Conservation (phyloP, 2,888 invertebrate species). For the Conops quadrifasciatus region DNA sequence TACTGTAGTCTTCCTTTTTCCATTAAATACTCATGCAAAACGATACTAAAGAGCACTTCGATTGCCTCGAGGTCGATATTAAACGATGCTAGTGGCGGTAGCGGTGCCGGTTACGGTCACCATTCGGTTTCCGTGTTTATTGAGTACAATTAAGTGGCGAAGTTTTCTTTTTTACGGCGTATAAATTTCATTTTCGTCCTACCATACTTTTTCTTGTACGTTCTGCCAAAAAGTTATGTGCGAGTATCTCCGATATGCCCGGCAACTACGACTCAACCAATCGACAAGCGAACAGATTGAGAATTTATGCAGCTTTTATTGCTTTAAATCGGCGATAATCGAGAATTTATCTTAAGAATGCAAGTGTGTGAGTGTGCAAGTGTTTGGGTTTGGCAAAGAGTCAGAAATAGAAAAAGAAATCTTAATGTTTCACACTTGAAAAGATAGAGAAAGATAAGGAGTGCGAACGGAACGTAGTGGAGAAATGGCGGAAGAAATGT, state of each 20-base stretch:
- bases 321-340: slow-evolving; percentile 20
- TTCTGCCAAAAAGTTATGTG: neutral
- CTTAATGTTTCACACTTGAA: neutral
- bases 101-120: no score
- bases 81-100: neutral
- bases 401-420: neutral
- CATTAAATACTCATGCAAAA: no score
- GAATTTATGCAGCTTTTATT: slow-evolving; percentile 14
- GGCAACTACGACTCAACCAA: neutral
- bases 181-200: slow-evolving; percentile 1
- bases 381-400: neutral
- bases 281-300: slow-evolving; percentile 4
- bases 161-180: neutral
- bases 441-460: no score
- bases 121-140: neutral
- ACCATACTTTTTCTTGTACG: neutral
- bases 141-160: neutral
- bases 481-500: no score
- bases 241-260: no score
- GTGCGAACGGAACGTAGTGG: no score
- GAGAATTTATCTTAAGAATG: slow-evolving; percentile 17
- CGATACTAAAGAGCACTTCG: no score
- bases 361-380: neutral
- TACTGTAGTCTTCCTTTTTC: no score
- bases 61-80: neutral